phyloP scores from a whole-genome alignment of 2,797 vertebrate genomes.

The Protonibea diacanthus region DNA sequence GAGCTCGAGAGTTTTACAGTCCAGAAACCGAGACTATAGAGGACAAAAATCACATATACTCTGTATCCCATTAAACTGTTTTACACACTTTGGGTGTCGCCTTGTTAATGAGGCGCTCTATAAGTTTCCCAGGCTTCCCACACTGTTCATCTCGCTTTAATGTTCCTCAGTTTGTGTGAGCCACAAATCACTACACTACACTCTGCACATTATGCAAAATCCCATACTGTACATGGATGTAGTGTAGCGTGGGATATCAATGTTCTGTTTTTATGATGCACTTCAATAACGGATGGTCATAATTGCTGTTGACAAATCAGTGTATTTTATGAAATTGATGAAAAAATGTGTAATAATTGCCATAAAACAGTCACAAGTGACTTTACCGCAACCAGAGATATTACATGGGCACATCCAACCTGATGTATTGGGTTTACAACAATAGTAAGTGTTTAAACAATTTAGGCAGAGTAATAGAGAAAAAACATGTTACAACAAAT shows the following conservation, averaged over 20 bases:
- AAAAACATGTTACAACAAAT: not conserved
- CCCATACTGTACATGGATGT: slow-evolving; percentile 33
- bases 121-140: slow-evolving; percentile 62
- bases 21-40: slow-evolving; percentile 10
- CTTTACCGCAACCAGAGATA: not conserved
- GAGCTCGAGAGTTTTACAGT: slow-evolving; percentile 17
- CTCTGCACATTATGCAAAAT: slow-evolving; percentile 38
- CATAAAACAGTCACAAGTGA: not conserved
- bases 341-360: not conserved
- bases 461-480: not conserved
- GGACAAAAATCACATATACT: slow-evolving; percentile 22
- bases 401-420: not conserved
- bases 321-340: not conserved
- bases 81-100: slow-evolving; percentile 46
- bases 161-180: slow-evolving; percentile 47
- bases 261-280: slow-evolving; percentile 18
- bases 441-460: not conserved
- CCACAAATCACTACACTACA: slow-evolving; percentile 61
- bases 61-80: slow-evolving; percentile 20
- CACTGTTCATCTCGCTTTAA: slow-evolving; percentile 62
- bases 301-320: slow-evolving; percentile 18
- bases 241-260: not conserved
- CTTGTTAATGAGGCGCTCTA: slow-evolving; percentile 67
- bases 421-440: not conserved
- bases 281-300: slow-evolving; percentile 25